Evolutionary conservation across 2,797 vertebrate species (phyloP).

Genomic region (Sebastes aleutianus): DNA sequence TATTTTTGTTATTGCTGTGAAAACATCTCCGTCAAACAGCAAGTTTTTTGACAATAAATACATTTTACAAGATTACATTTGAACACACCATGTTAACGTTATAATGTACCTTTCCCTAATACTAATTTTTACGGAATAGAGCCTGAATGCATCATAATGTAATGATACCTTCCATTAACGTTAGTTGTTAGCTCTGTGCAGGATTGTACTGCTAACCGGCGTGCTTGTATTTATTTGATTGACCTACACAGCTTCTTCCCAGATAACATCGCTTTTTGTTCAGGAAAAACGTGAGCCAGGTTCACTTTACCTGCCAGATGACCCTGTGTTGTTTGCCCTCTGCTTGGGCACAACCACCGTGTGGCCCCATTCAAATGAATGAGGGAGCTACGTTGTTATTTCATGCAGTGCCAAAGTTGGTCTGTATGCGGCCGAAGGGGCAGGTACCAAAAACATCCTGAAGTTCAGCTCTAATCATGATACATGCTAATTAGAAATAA

Average conservation of each 20-base stretch:
- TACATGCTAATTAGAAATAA: not conserved
- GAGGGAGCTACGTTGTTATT: not conserved
- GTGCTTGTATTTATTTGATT: not conserved
- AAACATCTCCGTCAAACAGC: too few species aligned
- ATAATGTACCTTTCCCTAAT: too few species aligned
- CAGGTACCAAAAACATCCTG: not conserved
- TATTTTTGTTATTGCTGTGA: too few species aligned
- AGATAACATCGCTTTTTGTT: not conserved
- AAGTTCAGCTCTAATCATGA: constrained; percentile 6
- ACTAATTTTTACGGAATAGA: too few species aligned
- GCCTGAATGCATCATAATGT: too few species aligned
- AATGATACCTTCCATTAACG: too few species aligned
- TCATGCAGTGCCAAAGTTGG: not conserved
- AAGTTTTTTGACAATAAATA: too few species aligned
- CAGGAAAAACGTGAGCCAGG: not conserved
- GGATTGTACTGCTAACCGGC: too few species aligned
- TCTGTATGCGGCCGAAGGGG: not conserved
- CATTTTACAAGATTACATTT: too few species aligned
- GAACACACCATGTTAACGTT: too few species aligned
- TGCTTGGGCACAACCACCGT: not conserved
- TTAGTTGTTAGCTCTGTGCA: too few species aligned
- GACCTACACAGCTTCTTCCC: not conserved
- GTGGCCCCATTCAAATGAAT: not conserved
- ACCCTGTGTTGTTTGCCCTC: not conserved
- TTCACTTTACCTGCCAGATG: not conserved